Evolutionary conservation across 2,113 vertebrate species (phyloP).

Genomic region (Myodes glareolus): DNA sequence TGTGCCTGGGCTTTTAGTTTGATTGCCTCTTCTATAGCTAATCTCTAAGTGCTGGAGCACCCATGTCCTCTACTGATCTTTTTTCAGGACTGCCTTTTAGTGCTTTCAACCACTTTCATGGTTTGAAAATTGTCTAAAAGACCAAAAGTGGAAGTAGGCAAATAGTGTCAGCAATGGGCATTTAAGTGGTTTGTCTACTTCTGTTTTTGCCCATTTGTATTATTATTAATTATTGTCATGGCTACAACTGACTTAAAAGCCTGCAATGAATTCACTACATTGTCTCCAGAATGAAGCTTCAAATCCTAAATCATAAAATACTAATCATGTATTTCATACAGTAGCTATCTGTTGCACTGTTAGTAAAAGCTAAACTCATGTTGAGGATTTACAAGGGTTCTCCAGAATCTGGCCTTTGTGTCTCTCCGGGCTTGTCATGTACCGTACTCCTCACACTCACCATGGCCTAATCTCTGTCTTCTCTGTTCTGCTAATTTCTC

Average conservation of each 20-base stretch:
- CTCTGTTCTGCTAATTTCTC: slow-evolving; percentile 30
- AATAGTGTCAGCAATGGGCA: neutral
- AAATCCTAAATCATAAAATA: slow-evolving; percentile 33
- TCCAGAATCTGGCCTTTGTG: neutral
- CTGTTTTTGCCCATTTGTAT: neutral
- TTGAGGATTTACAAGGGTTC: neutral
- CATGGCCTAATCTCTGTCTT: neutral
- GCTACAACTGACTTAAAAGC: neutral
- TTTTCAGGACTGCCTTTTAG: neutral
- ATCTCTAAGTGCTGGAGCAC: neutral
- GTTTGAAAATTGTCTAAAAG: neutral
- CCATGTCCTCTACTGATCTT: neutral
- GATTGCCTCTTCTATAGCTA: neutral
- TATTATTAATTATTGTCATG: neutral
- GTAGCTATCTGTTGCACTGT: neutral
- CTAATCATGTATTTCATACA: neutral
- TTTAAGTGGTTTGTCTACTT: neutral
- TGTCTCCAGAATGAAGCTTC: neutral
- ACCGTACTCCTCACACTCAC: neutral
- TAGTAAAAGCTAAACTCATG: neutral
- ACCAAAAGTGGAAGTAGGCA: neutral
- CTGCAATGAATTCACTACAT: slow-evolving; percentile 10
- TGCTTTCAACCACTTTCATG: neutral
- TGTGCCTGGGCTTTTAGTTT: neutral
- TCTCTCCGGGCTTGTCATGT: neutral